Conservation (phyloP, 2,113 vertebrate genomes). For the Cephalopterus ornatus region DNA sequence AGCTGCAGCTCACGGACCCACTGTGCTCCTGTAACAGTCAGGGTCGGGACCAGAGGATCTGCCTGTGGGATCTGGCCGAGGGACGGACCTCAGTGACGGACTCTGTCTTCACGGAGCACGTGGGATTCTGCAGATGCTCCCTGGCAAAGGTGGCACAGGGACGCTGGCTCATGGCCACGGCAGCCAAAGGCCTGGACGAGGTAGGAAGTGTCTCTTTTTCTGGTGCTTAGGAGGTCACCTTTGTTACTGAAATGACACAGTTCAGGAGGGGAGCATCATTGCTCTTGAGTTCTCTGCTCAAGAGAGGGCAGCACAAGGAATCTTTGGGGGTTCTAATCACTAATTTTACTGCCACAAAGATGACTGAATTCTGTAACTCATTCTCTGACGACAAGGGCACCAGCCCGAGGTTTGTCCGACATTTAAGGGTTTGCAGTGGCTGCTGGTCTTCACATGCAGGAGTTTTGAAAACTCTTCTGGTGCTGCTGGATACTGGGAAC, state of each 20-base stretch:
- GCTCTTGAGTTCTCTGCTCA: neutral
- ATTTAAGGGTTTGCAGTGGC: constrained; percentile 1
- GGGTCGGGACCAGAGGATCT: constrained; percentile 87
- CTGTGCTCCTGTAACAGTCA: constrained; percentile 77
- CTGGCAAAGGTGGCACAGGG: constrained; percentile 63
- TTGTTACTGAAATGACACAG: neutral
- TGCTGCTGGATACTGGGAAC: neutral
- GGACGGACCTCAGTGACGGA: constrained; percentile 77
- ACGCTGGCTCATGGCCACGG: constrained; percentile 79
- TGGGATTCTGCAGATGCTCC: constrained; percentile 89
- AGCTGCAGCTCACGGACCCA: neutral
- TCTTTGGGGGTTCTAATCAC: neutral
- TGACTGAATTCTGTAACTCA: neutral
- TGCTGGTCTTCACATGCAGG: neutral
- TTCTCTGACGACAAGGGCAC: neutral
- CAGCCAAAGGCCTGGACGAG: constrained; percentile 82
- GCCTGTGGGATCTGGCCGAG: constrained; percentile 87
- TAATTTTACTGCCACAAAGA: neutral
- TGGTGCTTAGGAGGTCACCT: neutral
- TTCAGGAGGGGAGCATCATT: neutral
- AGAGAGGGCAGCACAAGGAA: neutral
- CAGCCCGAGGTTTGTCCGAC: neutral
- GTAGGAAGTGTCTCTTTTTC: constrained; percentile 68
- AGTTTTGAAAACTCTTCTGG: neutral
- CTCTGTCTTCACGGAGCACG: constrained; percentile 77